These are phyloP conservation scores for Oreochromis niloticus DNA, from an alignment of 2,113 vertebrate species.

Conservation along the genomic window DNA sequence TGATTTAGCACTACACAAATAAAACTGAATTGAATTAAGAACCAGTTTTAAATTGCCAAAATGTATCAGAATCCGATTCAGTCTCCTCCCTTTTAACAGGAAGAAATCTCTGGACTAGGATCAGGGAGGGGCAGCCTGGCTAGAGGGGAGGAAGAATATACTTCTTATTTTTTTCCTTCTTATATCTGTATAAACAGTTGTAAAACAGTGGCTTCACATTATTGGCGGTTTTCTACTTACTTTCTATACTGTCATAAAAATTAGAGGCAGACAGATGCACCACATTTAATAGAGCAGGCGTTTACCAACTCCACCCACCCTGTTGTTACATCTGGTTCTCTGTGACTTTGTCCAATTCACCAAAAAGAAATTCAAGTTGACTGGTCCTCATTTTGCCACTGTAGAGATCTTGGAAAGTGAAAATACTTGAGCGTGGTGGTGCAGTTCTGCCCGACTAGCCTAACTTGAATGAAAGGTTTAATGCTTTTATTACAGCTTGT, in stretches of 20 bases:
- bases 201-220: not conserved
- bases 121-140: not conserved
- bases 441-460: not conserved
- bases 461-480: not conserved
- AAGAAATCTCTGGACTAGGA: not conserved
- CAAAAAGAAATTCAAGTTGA: not conserved
- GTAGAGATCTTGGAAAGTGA: not conserved
- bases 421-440: not conserved
- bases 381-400: not conserved
- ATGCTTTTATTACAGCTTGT: not conserved
- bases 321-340: not conserved
- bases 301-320: not conserved
- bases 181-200: not conserved
- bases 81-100: not conserved
- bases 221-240: not conserved
- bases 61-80: not conserved
- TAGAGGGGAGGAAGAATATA: not conserved
- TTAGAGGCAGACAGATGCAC: not conserved
- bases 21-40: not conserved
- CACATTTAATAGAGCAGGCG: not conserved
- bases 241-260: not conserved
- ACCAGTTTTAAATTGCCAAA: not conserved
- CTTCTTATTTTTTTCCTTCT: not conserved
- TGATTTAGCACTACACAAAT: not conserved
- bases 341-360: not conserved